phyloP scores from a whole-genome alignment of 2,888 invertebrate genomes.

The Tanypteryx hageni region DNA sequence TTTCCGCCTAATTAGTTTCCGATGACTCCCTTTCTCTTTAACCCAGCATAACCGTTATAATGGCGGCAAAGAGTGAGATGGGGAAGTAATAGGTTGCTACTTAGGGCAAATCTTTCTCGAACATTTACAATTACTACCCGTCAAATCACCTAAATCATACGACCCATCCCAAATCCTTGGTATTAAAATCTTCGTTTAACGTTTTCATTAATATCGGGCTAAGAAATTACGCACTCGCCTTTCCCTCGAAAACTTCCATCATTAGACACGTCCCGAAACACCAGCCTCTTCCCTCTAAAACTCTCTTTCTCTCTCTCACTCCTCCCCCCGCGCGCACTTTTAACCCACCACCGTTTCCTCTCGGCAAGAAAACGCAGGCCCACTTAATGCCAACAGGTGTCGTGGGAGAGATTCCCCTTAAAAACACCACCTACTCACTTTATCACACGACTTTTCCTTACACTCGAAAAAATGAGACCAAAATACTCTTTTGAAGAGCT shows the following conservation, averaged over 20 bases:
- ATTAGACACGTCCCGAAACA: background rate
- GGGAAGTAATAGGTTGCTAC: background rate
- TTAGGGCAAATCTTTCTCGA: background rate
- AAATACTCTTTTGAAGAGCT: no score
- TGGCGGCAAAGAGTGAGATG: background rate
- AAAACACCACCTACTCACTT: background rate
- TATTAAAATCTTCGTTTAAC: background rate
- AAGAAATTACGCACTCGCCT: background rate
- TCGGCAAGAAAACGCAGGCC: background rate
- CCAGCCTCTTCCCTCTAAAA: background rate
- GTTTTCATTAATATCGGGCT: background rate
- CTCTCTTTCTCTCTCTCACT: background rate
- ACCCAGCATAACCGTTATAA: no score
- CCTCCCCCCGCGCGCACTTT: background rate
- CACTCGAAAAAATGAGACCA: no score
- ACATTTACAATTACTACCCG: background rate
- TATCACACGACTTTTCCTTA: background rate
- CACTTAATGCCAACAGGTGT: conserved; percentile 59
- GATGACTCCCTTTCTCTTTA: no score
- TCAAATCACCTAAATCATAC: background rate
- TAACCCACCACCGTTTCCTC: background rate
- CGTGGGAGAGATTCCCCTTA: background rate
- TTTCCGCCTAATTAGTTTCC: background rate
- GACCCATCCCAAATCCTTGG: background rate
- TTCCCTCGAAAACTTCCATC: background rate